Evolutionary conservation across 2,113 vertebrate species (phyloP).

Genomic region (Corythoichthys intestinalis): DNA sequence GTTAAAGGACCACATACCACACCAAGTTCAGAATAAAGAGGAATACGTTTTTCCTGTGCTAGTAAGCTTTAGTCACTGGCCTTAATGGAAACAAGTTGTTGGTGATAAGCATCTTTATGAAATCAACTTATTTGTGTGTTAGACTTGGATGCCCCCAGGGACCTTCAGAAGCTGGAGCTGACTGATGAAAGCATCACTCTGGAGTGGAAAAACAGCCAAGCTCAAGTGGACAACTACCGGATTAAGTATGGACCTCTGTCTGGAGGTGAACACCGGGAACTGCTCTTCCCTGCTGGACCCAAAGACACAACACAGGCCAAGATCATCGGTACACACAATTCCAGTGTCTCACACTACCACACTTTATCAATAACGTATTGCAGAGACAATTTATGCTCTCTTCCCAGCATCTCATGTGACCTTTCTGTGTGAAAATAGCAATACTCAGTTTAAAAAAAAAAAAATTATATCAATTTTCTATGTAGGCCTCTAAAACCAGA

Average conservation of each 20-base stretch:
- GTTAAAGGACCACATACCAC: not conserved
- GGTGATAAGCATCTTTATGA: not conserved
- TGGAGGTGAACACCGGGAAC: constrained; percentile 86
- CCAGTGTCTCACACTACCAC: not conserved
- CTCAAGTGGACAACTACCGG: constrained; percentile 80
- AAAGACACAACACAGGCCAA: constrained; percentile 81
- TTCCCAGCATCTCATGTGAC: not conserved
- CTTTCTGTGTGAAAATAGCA: not conserved
- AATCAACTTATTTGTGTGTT: constrained; percentile 9
- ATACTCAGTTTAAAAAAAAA: not conserved
- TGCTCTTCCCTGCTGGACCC: constrained; percentile 78
- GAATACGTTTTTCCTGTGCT: constrained; percentile 1
- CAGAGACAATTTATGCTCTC: not conserved
- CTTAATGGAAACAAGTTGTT: not conserved
- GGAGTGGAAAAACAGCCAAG: constrained; percentile 88
- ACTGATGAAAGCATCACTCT: constrained; percentile 90
- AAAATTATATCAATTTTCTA: not conserved
- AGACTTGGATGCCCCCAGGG: constrained; percentile 90
- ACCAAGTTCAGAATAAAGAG: constrained; percentile 3
- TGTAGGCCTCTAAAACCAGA: not conserved
- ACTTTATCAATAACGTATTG: not conserved
- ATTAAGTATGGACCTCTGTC: constrained; percentile 94
- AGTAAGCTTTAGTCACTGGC: not conserved
- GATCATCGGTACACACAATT: constrained; percentile 77
- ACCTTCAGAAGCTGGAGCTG: constrained; percentile 80